Evolutionary conservation across 2,888 invertebrate species (phyloP).

Genomic region (Hemithea aestivaria): DNA sequence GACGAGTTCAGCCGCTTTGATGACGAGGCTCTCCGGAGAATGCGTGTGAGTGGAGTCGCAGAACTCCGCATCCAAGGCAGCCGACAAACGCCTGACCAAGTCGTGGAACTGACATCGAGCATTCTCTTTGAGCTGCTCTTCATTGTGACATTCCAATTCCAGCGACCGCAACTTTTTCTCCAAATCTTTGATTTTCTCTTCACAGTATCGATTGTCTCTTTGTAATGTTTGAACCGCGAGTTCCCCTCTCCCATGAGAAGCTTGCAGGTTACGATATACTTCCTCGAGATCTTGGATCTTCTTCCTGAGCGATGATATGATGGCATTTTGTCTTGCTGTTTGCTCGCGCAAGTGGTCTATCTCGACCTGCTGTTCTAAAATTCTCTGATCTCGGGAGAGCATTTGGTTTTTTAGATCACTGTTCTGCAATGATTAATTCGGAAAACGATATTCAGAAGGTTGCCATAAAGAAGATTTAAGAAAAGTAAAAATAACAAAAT

Average conservation of each 20-base stretch:
- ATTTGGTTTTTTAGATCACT: slow-evolving; percentile 85
- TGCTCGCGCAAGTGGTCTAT: slow-evolving; percentile 89
- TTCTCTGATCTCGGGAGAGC: slow-evolving; percentile 84
- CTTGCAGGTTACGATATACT: slow-evolving; percentile 84
- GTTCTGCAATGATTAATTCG: slow-evolving; percentile 67
- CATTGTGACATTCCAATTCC: slow-evolving; percentile 84
- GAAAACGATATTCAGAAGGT: background rate
- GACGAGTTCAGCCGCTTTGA: slow-evolving; percentile 87
- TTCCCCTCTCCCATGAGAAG: slow-evolving; percentile 81
- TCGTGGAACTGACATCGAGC: slow-evolving; percentile 84
- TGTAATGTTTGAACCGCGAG: slow-evolving; percentile 86
- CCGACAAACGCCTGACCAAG: slow-evolving; percentile 84
- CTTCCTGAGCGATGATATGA: slow-evolving; percentile 88
- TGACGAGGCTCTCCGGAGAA: slow-evolving; percentile 85
- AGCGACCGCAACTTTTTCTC: slow-evolving; percentile 86
- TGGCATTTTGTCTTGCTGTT: slow-evolving; percentile 88
- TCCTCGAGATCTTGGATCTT: slow-evolving; percentile 89
- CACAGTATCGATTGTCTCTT: slow-evolving; percentile 84
- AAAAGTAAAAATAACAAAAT: background rate
- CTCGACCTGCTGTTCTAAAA: slow-evolving; percentile 88
- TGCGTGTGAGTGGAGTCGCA: slow-evolving; percentile 82
- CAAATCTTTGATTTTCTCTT: slow-evolving; percentile 87
- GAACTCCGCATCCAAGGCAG: slow-evolving; percentile 85
- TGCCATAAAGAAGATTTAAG: background rate
- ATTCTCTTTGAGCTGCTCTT: slow-evolving; percentile 87